These are phyloP conservation scores for Siniperca obscura DNA, from an alignment of 2,797 vertebrate genomes.

Conservation along the genomic window DNA sequence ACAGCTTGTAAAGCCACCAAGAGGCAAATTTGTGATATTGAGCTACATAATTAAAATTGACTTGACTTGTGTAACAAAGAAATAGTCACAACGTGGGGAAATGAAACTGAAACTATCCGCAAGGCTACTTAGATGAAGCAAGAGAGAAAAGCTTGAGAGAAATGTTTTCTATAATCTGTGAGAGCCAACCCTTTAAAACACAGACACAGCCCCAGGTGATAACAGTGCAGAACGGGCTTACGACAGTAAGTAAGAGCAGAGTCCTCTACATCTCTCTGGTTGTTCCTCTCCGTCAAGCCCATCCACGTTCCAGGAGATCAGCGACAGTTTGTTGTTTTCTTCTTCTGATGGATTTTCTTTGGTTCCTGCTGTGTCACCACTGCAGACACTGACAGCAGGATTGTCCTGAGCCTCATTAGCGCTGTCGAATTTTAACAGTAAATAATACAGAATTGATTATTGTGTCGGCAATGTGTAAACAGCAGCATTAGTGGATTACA, in stretches of 20 bases:
- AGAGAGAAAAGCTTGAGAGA: too few relatives aligned
- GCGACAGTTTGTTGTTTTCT: slow-evolving; percentile 82
- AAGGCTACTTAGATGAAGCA: too few relatives aligned
- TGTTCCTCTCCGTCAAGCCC: slow-evolving; percentile 85
- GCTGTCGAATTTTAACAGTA: slow-evolving; percentile 61
- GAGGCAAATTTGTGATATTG: too few relatives aligned
- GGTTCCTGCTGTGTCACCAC: background rate
- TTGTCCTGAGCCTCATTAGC: slow-evolving; percentile 75
- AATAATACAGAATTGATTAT: background rate
- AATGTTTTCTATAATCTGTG: too few relatives aligned
- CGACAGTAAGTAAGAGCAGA: slow-evolving; percentile 88
- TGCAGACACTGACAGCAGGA: slow-evolving; percentile 44
- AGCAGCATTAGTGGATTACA: background rate
- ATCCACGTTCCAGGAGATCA: slow-evolving; percentile 93
- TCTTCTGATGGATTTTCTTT: slow-evolving; percentile 30
- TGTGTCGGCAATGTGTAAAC: background rate
- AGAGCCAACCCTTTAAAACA: too few relatives aligned
- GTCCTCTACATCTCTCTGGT: slow-evolving; percentile 85
- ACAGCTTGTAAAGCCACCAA: too few relatives aligned
- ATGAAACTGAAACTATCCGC: too few relatives aligned
- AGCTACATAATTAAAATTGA: too few relatives aligned
- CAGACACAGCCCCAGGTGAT: too few relatives aligned
- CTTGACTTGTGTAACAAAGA: too few relatives aligned
- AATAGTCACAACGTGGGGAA: too few relatives aligned
- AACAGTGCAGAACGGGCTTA: slow-evolving; percentile 67